Percentiles rank a stretch among this genome's conserved stretches.
Conservation (phyloP, 1,140 invertebrate species). For the Propsilocerus akamusi region DNA sequence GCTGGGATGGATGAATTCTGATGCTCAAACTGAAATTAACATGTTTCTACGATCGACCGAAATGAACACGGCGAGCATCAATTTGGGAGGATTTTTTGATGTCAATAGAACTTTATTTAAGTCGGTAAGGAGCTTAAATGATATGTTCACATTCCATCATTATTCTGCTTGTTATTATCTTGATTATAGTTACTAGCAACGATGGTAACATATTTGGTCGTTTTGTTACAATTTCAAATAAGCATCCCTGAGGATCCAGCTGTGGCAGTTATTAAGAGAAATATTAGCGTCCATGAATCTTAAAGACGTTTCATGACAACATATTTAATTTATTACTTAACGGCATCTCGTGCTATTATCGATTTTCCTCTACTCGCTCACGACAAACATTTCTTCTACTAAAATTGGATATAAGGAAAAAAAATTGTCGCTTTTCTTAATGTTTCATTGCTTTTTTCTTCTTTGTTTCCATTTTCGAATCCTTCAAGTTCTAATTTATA, state of each 20-base stretch:
- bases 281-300: background rate
- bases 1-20: conserved; percentile 39
- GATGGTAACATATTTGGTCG: conserved; percentile 49
- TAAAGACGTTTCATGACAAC: background rate
- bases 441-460: too few species aligned
- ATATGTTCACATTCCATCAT: background rate
- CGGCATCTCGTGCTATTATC: too few species aligned
- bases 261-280: background rate
- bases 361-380: too few species aligned
- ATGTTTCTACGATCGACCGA: conserved; percentile 48
- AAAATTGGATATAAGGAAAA: too few species aligned
- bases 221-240: conserved; percentile 47
- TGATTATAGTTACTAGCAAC: conserved; percentile 36
- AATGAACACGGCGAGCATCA: conserved; percentile 47
- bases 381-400: too few species aligned
- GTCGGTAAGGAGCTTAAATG: conserved; percentile 27
- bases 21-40: conserved; percentile 42
- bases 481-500: too few species aligned
- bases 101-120: conserved; percentile 46
- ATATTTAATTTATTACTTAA: conserved; percentile 3
- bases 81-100: conserved; percentile 44
- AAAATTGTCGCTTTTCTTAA: too few species aligned
- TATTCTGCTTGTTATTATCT: background rate
- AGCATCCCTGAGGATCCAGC: conserved; percentile 34
- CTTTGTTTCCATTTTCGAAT: too few species aligned